Conservation (phyloP, 2,113 vertebrate genomes). For the Centrocercus urophasianus region DNA sequence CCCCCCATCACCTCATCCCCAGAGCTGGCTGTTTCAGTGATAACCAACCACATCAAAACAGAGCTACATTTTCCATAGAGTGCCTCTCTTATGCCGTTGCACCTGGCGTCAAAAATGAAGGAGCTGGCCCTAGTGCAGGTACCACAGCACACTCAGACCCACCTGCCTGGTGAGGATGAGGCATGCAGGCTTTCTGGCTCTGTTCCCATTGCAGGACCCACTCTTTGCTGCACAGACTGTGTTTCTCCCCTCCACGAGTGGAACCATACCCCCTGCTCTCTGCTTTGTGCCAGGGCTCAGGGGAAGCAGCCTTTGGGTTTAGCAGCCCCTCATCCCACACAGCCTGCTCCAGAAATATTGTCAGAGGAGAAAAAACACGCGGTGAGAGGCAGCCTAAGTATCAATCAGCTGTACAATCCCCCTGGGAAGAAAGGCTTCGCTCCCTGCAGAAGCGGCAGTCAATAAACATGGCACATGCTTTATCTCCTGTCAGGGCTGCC, state of each 20-base stretch:
- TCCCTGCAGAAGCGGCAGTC: slow-evolving; percentile 7
- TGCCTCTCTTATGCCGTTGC: background rate
- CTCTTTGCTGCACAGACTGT: background rate
- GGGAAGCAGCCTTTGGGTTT: background rate
- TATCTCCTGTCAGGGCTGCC: slow-evolving; percentile 30
- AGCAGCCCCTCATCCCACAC: background rate
- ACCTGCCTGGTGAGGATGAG: rapidly evolving
- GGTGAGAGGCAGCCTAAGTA: background rate
- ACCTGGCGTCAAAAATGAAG: too few species aligned
- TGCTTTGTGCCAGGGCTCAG: background rate
- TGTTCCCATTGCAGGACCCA: rapidly evolving
- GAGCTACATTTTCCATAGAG: background rate
- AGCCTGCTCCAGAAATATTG: background rate
- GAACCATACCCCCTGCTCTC: background rate
- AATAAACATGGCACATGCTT: slow-evolving; percentile 39
- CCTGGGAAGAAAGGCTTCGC: slow-evolving; percentile 13
- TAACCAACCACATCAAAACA: rapidly evolving
- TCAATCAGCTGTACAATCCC: slow-evolving; percentile 4
- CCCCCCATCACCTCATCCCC: rapidly evolving
- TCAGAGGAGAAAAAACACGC: background rate
- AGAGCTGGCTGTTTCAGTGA: background rate
- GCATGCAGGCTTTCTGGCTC: background rate
- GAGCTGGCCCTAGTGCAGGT: background rate
- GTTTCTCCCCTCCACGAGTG: background rate
- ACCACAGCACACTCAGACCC: too few species aligned